Percentiles rank a stretch among this genome's conserved stretches.
phyloP scores from a whole-genome alignment of 2,888 invertebrate genomes.

The Drosophila leonis region DNA sequence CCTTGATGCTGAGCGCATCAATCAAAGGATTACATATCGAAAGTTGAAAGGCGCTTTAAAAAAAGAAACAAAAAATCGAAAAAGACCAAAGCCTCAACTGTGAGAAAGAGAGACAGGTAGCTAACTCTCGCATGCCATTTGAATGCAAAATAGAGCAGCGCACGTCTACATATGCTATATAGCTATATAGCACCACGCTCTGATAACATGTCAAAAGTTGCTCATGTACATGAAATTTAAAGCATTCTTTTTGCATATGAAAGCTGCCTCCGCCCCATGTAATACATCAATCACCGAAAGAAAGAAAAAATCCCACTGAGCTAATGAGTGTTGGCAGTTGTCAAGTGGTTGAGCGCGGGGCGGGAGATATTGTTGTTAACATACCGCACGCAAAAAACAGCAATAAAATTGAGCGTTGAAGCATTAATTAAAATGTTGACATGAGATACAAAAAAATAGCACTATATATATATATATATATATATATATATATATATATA shows the following conservation, averaged over 20 bases:
- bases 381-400: constrained; percentile 49
- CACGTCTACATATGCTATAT: constrained; percentile 3
- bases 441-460: constrained; percentile 20
- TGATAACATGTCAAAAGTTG: constrained; percentile 65
- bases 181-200: constrained; percentile 8
- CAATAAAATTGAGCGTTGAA: constrained; percentile 63
- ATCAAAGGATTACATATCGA: constrained; percentile 81
- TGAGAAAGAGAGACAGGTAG: background rate
- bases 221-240: constrained; percentile 62
- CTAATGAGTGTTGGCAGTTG: constrained; percentile 72
- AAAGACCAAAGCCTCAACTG: background rate
- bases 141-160: constrained; percentile 69
- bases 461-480: background rate
- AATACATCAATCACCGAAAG: constrained; percentile 65
- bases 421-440: constrained; percentile 74
- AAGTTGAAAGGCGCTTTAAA: constrained; percentile 72
- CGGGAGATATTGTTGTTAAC: constrained; percentile 45
- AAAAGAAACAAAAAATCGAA: constrained; percentile 31
- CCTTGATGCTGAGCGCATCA: constrained; percentile 70
- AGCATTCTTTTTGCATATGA: constrained; percentile 46
- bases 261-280: constrained; percentile 21
- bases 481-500: background rate
- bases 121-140: constrained; percentile 59
- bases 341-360: constrained; percentile 16
- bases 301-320: constrained; percentile 21